These are phyloP conservation scores for Onychostruthus taczanowskii DNA, from an alignment of 2,113 vertebrate species.

Conservation along the genomic window DNA sequence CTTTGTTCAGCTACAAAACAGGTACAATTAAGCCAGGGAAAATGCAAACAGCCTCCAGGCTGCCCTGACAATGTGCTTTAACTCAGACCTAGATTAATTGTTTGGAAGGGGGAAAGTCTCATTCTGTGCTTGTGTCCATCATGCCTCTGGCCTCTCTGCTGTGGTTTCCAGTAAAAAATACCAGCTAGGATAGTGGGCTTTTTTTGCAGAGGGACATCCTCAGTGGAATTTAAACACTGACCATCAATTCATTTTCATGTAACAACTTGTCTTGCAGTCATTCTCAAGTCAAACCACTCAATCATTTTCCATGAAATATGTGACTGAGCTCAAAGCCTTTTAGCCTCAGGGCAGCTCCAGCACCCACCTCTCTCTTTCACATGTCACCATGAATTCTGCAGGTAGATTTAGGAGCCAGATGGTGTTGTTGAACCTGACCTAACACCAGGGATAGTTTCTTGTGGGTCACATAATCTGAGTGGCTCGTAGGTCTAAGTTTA, in stretches of 20 bases:
- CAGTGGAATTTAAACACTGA: background rate
- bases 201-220: background rate
- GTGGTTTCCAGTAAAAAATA: background rate
- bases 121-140: background rate
- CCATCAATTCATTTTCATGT: background rate
- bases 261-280: background rate
- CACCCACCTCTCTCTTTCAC: background rate
- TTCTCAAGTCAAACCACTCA: background rate
- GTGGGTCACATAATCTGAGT: background rate
- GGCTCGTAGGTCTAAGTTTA: background rate
- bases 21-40: background rate
- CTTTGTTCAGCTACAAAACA: conserved; percentile 14
- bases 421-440: background rate
- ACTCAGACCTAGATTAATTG: background rate
- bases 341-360: background rate
- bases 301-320: background rate
- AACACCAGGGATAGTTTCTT: background rate
- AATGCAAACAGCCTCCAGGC: background rate
- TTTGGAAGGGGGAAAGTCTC: background rate
- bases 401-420: background rate
- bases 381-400: background rate
- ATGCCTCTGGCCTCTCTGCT: background rate
- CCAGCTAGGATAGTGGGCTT: background rate
- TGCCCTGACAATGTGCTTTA: background rate
- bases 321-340: background rate